Base-by-base conservation (phyloP, 2,797 vertebrate genomes). In the Trachurus trachurus region DNA sequence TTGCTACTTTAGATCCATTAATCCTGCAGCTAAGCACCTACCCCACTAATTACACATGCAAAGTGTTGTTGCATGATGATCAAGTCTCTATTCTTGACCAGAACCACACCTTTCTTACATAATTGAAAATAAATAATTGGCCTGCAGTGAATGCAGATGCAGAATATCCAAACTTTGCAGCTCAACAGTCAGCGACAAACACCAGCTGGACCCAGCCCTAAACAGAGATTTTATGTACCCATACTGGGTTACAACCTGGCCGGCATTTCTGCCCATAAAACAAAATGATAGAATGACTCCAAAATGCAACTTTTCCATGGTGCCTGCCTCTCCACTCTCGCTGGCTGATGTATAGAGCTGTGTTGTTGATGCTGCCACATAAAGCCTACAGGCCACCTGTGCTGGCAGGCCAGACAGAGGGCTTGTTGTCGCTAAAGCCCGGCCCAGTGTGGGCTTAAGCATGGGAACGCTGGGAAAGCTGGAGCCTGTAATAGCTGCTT, bases 361-460 rank as follows among this genome's bases (percentile, higher is more conserved):
- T 60, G 77, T 70, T 50, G 59, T 22, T 49, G 71, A 68, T 69
- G 76, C 76, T 69, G 78, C 69, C 67, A 64, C 69, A 70, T 76
- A 49, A 74, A 63, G 79, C 80, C 74, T 21, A 49, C 26, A 2
- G 31, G 78, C 67, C 88, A 92, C 90, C 87, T 91, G 90, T 78
- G 80, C 80, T 81, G 82, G 78, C 75, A 22, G 70, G 13, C 13
- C 59, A 17, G 60, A 91, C 88, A 91, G 83, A 89, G 44, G 69
- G 66, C 52, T 75, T 71, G 86, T 87, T 92, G 93, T 92, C 3
- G 22, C 65, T 66, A 5, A 60, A 76, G 67, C 73, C 61, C 0
- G 29, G 63, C 39, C 62, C 59, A 8, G 39, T 2, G 77, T 71
- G 84, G 82, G 84, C 73, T 86, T 69, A 87, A 26, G 76, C 74